phyloP scores from a whole-genome alignment of 2,113 vertebrate species.

The Melanerpes aurifrons region DNA sequence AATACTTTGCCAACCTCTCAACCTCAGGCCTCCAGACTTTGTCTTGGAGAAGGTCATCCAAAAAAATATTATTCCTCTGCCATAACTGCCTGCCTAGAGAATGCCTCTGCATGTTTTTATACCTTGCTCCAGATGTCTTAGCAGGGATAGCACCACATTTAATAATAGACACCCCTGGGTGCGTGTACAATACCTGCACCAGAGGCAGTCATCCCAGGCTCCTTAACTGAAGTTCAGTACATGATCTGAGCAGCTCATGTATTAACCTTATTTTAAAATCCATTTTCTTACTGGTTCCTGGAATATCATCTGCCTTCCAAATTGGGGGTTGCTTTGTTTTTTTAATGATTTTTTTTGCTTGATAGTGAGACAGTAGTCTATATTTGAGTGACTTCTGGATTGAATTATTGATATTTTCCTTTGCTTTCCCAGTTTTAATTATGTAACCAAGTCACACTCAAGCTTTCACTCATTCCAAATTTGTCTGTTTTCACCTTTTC shows the following conservation, averaged over 20 bases:
- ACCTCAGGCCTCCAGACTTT: not conserved
- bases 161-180: not conserved
- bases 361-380: not conserved
- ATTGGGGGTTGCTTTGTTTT: not conserved
- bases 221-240: not conserved
- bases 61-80: not conserved
- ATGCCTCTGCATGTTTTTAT: not conserved
- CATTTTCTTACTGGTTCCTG: not conserved
- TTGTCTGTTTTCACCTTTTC: not conserved
- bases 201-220: not conserved
- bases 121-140: not conserved
- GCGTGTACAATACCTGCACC: fast-evolving
- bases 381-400: not conserved
- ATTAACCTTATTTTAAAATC: not conserved
- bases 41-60: not conserved
- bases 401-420: slow-evolving; percentile 1
- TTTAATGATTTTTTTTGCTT: not conserved
- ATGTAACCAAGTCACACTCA: slow-evolving; percentile 31
- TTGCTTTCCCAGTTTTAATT: slow-evolving; percentile 39
- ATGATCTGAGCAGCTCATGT: not conserved
- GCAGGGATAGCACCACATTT: not conserved
- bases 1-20: not conserved
- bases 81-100: not conserved
- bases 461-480: slow-evolving; percentile 41
- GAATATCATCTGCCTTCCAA: not conserved